Evolutionary conservation across 2,113 vertebrate genomes (phyloP).

Genomic region (Felis catus): DNA sequence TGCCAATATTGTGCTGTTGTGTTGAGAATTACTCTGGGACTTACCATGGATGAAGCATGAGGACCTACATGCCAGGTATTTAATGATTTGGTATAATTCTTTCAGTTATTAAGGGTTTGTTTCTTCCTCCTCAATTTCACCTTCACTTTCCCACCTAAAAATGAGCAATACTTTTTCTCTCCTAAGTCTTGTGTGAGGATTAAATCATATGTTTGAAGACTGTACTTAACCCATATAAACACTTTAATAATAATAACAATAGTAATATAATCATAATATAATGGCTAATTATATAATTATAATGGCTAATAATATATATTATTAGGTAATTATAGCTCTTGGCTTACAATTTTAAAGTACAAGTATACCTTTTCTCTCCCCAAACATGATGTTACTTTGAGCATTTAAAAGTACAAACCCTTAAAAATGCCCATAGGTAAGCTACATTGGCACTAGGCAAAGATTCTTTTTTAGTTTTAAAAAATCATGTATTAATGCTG

Average conservation of each 20-base stretch:
- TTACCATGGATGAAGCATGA: rapidly evolving
- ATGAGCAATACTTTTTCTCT: not conserved
- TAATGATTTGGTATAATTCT: not conserved
- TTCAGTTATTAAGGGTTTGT: not conserved
- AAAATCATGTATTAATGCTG: not conserved
- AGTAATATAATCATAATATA: not conserved
- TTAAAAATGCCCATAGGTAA: not conserved
- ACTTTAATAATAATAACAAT: not conserved
- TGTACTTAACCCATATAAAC: not conserved
- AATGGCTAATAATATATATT: not conserved
- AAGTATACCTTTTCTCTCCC: not conserved
- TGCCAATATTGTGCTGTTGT: too few species aligned
- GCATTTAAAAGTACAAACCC: not conserved
- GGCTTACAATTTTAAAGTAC: not conserved
- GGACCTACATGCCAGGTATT: not conserved
- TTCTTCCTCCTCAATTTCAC: not conserved
- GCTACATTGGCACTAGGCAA: not conserved
- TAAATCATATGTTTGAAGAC: not conserved
- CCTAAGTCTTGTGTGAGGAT: not conserved
- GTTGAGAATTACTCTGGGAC: not conserved
- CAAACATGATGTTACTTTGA: not conserved
- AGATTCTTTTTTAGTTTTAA: not conserved
- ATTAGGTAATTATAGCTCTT: not conserved
- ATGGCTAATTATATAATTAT: not conserved
- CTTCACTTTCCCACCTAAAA: not conserved